Percentiles rank a stretch among this genome's conserved stretches.
phyloP scores from a whole-genome alignment of 53 echinoderm and acorn worm genomes.

The Henricia sp. region DNA sequence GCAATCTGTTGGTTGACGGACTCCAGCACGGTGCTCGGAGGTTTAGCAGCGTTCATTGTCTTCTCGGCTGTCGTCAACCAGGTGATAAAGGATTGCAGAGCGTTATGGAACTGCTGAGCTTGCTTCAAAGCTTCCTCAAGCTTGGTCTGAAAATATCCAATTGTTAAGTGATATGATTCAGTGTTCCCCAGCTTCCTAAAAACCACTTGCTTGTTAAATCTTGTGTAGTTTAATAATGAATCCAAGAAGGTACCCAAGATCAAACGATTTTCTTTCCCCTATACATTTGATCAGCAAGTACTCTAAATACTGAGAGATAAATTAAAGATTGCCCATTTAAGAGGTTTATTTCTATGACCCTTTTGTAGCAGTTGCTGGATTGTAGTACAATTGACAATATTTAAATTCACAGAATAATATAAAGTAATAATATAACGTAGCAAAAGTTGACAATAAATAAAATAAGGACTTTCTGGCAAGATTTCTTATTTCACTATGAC shows the following conservation, averaged over 20 bases:
- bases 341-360: no score
- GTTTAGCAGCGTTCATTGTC: conserved; percentile 87
- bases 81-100: conserved; percentile 92
- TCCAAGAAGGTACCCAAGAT: no score
- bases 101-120: conserved; percentile 95
- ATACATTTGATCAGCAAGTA: no score
- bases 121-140: conserved; percentile 92
- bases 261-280: no score
- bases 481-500: no score
- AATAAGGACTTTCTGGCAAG: neutral
- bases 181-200: no score
- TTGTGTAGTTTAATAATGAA: neutral
- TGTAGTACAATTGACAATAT: no score
- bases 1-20: conserved; percentile 92
- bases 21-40: conserved; percentile 90
- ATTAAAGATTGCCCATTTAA: no score
- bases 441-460: neutral
- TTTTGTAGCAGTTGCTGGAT: no score
- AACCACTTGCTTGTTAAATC: neutral
- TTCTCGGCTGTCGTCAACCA: conserved; percentile 99
- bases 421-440: no score
- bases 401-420: no score
- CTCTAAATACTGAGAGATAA: no score
- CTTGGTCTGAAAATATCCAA: conserved; percentile 78
- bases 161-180: neutral